Evolutionary conservation across 1,140 invertebrate genomes (phyloP).

Genomic region (Bombus cullumanus): DNA sequence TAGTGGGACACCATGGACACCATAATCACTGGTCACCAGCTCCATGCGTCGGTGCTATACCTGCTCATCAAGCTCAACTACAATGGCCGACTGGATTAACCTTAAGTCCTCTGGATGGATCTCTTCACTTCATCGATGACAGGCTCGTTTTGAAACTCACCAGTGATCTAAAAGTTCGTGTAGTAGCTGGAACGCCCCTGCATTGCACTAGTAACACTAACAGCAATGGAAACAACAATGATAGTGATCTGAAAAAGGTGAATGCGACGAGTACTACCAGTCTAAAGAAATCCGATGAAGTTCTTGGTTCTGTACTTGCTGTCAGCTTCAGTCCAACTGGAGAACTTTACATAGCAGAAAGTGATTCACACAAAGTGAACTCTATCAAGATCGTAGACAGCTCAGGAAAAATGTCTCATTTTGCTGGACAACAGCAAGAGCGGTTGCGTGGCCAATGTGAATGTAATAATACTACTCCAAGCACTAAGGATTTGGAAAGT

Average conservation of each 20-base stretch:
- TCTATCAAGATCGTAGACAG: conserved; percentile 92
- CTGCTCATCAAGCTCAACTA: conserved; percentile 91
- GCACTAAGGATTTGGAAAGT: conserved; percentile 80
- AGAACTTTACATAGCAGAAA: conserved; percentile 96
- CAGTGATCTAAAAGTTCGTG: conserved; percentile 93
- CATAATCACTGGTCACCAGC: conserved; percentile 95
- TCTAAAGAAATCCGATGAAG: conserved; percentile 82
- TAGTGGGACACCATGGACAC: conserved; percentile 96
- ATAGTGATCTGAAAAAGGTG: conserved; percentile 56
- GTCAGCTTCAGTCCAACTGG: conserved; percentile 96
- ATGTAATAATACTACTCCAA: conserved; percentile 77
- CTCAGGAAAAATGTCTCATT: conserved; percentile 92
- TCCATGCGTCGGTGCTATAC: conserved; percentile 91
- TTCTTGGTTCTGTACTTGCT: conserved; percentile 90
- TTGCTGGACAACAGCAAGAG: conserved; percentile 90
- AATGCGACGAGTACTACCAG: conserved; percentile 62
- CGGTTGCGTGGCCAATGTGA: conserved; percentile 77
- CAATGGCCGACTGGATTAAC: conserved; percentile 98
- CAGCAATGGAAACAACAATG: conserved; percentile 64
- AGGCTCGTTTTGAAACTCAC: conserved; percentile 95
- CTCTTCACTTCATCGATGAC: conserved; percentile 97
- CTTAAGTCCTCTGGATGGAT: conserved; percentile 96
- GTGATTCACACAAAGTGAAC: conserved; percentile 94
- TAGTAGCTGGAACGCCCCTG: conserved; percentile 94
- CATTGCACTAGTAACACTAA: conserved; percentile 87